A percentile compares a stretch with the other conserved stretches of the same genome.
These are phyloP conservation scores for Corynorhinus townsendii DNA, from an alignment of 2,113 vertebrate species.

Conservation along the genomic window DNA sequence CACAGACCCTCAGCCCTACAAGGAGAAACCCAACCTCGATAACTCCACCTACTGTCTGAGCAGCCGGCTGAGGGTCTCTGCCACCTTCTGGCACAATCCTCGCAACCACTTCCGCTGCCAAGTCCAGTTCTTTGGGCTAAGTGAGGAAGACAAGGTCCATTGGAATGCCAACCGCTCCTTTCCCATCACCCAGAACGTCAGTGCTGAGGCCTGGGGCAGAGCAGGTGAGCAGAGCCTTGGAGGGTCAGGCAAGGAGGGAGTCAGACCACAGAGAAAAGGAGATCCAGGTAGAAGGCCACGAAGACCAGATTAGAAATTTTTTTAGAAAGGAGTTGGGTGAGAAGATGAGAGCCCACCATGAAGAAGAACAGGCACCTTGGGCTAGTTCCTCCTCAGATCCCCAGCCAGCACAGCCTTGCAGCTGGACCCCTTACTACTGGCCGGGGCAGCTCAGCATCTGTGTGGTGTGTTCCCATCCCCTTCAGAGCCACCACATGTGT, in stretches of 20 bases:
- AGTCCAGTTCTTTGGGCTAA: constrained; percentile 75
- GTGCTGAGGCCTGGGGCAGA: background rate
- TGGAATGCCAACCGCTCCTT: background rate
- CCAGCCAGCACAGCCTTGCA: background rate
- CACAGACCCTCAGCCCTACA: constrained; percentile 77
- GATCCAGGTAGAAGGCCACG: background rate
- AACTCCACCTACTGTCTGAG: constrained; percentile 78
- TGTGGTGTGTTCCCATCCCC: background rate
- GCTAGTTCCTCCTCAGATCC: background rate
- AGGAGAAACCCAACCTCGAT: rapidly evolving
- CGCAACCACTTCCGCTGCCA: constrained; percentile 78
- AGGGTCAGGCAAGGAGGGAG: rapidly evolving
- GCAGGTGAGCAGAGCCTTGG: background rate
- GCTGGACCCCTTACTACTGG: rapidly evolving
- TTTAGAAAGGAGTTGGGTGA: background rate
- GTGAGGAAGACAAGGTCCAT: rapidly evolving
- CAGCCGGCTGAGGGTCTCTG: constrained; percentile 85
- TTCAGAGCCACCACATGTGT: background rate
- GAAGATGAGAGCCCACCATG: background rate
- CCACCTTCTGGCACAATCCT: constrained; percentile 72
- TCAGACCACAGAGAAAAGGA: too few species aligned
- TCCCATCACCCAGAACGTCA: constrained; percentile 25
- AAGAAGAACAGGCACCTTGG: too few species aligned
- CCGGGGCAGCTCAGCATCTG: background rate
- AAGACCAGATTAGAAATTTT: background rate